Percentiles rank a stretch among this genome's conserved stretches.
These are phyloP conservation scores for Euwallacea fornicatus DNA, from an alignment of 1,140 invertebrate species.

Conservation along the genomic window DNA sequence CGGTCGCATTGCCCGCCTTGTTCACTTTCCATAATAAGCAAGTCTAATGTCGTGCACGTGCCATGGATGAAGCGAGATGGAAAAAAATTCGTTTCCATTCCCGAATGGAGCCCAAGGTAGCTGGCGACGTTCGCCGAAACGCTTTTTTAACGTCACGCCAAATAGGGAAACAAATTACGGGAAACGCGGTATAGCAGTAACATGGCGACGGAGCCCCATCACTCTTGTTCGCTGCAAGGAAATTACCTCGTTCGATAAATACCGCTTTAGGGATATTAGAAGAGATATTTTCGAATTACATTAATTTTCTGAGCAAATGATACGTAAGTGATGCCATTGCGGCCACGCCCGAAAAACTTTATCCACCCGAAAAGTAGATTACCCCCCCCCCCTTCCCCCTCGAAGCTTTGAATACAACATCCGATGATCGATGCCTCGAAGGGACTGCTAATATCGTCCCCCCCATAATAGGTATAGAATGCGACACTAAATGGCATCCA, in stretches of 20 bases:
- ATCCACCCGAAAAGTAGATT: background rate
- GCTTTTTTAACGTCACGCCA: slow-evolving; percentile 31
- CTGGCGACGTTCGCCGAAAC: slow-evolving; percentile 3
- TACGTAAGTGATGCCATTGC: background rate
- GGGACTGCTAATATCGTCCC: slow-evolving; percentile 23
- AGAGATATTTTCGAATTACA: slow-evolving; percentile 12
- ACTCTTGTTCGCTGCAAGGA: slow-evolving; percentile 25
- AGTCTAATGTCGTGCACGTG: slow-evolving; percentile 12
- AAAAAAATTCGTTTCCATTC: slow-evolving; percentile 14
- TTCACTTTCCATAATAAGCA: slow-evolving; percentile 10
- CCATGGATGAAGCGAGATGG: background rate
- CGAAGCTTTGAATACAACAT: background rate
- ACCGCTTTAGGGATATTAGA: slow-evolving; percentile 18
- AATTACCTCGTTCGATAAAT: slow-evolving; percentile 26
- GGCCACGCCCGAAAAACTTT: background rate
- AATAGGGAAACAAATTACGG: slow-evolving; percentile 33
- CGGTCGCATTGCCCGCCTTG: background rate
- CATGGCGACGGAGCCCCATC: slow-evolving; percentile 21
- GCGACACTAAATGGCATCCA: slow-evolving; percentile 24
- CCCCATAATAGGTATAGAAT: slow-evolving; percentile 18
- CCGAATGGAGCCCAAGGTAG: background rate
- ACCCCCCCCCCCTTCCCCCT: background rate
- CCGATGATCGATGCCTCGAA: slow-evolving; percentile 24
- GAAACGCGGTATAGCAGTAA: slow-evolving; percentile 23
- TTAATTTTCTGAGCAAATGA: slow-evolving; percentile 8